A percentile compares a stretch with the other conserved stretches of the same genome.
These are phyloP conservation scores for Myripristis murdjan DNA, from an alignment of 2,797 vertebrate species.

Conservation along the genomic window DNA sequence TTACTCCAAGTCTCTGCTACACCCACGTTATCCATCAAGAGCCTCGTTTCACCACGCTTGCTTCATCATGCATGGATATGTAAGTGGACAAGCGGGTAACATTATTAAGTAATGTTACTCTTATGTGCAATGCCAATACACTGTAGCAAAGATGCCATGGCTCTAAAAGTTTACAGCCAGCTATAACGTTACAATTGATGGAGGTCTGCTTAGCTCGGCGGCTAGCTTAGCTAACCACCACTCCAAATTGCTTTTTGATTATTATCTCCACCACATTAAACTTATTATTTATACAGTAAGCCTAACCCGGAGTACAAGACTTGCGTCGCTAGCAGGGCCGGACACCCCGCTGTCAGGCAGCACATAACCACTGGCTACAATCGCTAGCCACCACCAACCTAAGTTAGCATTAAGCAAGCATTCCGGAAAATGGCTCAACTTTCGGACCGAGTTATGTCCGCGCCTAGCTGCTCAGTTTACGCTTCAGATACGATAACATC, in stretches of 20 bases:
- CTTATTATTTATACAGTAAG: background rate
- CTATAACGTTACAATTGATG: constrained; percentile 1
- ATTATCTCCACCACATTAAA: background rate
- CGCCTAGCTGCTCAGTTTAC: background rate
- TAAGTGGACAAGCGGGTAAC: background rate
- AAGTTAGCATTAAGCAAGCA: constrained; percentile 16
- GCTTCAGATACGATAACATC: rapidly evolving
- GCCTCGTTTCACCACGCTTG: background rate
- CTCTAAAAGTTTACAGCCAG: constrained; percentile 65
- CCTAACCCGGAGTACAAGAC: background rate
- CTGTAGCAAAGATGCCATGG: constrained; percentile 14
- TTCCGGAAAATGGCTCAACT: constrained; percentile 28
- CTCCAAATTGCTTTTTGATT: background rate
- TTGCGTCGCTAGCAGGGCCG: constrained; percentile 37
- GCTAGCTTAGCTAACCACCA: constrained; percentile 4
- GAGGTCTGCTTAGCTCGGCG: background rate
- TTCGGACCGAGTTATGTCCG: constrained; percentile 3
- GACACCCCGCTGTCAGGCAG: constrained; percentile 15
- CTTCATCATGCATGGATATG: background rate
- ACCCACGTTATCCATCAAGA: constrained; percentile 8
- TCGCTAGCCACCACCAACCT: constrained; percentile 38
- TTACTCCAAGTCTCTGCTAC: background rate
- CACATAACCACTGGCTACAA: constrained; percentile 16
- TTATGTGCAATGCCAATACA: background rate
- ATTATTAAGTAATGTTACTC: background rate